Percentiles rank a stretch among this genome's conserved stretches.
Evolutionary conservation across 2,888 invertebrate species (phyloP).

Genomic region (Lycocerus yunnanus): DNA sequence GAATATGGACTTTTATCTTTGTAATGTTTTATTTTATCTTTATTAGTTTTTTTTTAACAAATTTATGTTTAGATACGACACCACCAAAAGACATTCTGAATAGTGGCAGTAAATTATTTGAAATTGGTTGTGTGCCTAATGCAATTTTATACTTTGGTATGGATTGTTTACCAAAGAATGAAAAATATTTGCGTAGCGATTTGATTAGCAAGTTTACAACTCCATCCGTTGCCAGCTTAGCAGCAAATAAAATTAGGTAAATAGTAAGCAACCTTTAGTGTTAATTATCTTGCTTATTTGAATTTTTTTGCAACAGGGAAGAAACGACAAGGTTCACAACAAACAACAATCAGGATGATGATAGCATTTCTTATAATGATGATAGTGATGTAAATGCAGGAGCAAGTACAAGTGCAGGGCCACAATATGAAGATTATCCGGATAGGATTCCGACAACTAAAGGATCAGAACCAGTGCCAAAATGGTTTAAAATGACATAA

Average conservation of each 20-base stretch:
- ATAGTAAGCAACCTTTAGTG: background rate
- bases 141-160: conserved; percentile 76
- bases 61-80: conserved; percentile 68
- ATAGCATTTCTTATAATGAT: conserved; percentile 26
- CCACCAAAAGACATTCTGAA: conserved; percentile 78
- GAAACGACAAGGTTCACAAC: conserved; percentile 22
- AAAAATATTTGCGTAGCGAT: conserved; percentile 63
- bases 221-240: conserved; percentile 68
- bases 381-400: conserved; percentile 41
- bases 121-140: conserved; percentile 78
- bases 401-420: conserved; percentile 45
- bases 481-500: conserved; percentile 51
- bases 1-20: conserved; percentile 74
- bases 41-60: conserved; percentile 8
- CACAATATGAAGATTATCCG: conserved; percentile 35
- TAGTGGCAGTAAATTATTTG: conserved; percentile 65
- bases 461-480: conserved; percentile 45
- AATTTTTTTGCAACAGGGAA: conserved; percentile 18
- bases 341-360: conserved; percentile 30
- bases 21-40: conserved; percentile 62
- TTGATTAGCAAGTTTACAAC: conserved; percentile 66
- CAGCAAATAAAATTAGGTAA: conserved; percentile 72
- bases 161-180: conserved; percentile 50
- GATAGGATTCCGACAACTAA: conserved; percentile 21
- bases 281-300: background rate